Evolutionary conservation across 2,888 invertebrate genomes (phyloP), one percentile per base, ranked within the genome.

Genomic region (Drosophila pseudotalamancana): DNA sequence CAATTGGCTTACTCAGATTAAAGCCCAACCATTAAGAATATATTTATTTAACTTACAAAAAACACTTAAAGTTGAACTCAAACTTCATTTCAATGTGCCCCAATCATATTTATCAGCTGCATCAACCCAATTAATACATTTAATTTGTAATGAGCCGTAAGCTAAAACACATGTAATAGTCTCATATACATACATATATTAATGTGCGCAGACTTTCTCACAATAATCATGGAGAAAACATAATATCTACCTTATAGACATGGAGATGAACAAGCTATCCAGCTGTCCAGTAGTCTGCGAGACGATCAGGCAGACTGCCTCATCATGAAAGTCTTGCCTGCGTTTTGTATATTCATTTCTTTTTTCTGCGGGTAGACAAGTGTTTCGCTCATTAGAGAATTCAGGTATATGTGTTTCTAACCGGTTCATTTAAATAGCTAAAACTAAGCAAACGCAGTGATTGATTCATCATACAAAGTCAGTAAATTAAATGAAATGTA

Each of bases 391-490:
- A 80, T 80, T 80, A 74, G 77, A 48, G 42, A 25, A 16, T 16
- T 25, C 6, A 1, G 43, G 23, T 9, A 4, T 40, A 70, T 19
- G 42, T 8, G 16, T 11, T 18, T 25, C 37, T 27, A 59, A 83
- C 80, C 84, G 84, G 80, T 83, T 83, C 62, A 82, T 80, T 82
- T 80, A 71, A 79, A 83, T 79, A 74, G 65, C 63, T 62, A 39
- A 62, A 55, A 63, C 77, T 69, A 73, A 67, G 66, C 73, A 77
- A 55, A 59, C 54, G 68, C 78, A 81, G 66, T 81, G 80, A 81
- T 81, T 81, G 80, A 81, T 81, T 81, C 84, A 77, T 83, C 77
- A 67, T 45, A 18, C 49, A 53, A 62, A 70, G 83, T 74, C 63
- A 67, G 74, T 74, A 61, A 77, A 83, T 82, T 78, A 82, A 78